Conservation (phyloP, 2,797 vertebrate genomes). For the Champsocephalus esox region DNA sequence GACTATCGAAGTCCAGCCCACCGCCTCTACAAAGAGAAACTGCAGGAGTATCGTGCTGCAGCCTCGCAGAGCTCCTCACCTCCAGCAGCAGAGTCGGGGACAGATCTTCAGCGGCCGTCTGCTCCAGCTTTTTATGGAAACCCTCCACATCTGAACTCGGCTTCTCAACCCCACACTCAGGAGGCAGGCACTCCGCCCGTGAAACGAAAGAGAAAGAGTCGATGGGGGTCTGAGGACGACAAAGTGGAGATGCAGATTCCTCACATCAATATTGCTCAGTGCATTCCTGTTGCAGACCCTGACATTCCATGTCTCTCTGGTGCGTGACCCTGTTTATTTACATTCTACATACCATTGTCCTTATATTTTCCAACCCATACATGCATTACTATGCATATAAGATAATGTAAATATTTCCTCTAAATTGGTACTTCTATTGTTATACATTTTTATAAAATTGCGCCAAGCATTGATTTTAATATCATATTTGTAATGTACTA, state of each 20-base stretch:
- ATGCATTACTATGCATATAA: not conserved
- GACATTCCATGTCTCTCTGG: slow-evolving; percentile 79
- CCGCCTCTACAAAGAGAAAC: slow-evolving; percentile 90
- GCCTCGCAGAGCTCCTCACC: slow-evolving; percentile 50
- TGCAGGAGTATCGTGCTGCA: slow-evolving; percentile 88
- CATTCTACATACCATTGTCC: not conserved
- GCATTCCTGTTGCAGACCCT: slow-evolving; percentile 62
- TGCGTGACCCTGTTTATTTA: slow-evolving; percentile 46
- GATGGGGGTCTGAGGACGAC: slow-evolving; percentile 96
- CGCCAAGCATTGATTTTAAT: not conserved
- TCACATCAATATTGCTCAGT: slow-evolving; percentile 70
- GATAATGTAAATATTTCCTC: not conserved
- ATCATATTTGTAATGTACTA: not conserved
- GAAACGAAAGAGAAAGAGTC: slow-evolving; percentile 95
- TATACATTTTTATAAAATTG: not conserved
- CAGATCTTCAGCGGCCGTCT: slow-evolving; percentile 34
- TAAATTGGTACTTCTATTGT: not conserved
- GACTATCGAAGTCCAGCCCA: slow-evolving; percentile 90
- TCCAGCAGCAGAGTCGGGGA: slow-evolving; percentile 31
- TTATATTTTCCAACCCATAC: too few species aligned
- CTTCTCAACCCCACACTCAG: slow-evolving; percentile 26
- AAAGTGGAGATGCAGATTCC: slow-evolving; percentile 90
- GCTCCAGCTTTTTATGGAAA: slow-evolving; percentile 10
- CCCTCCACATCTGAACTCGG: slow-evolving; percentile 16
- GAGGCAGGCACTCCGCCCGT: slow-evolving; percentile 62